These are phyloP conservation scores for Odontothrips loti DNA, from an alignment of 2,888 invertebrate genomes.

Conservation along the genomic window DNA sequence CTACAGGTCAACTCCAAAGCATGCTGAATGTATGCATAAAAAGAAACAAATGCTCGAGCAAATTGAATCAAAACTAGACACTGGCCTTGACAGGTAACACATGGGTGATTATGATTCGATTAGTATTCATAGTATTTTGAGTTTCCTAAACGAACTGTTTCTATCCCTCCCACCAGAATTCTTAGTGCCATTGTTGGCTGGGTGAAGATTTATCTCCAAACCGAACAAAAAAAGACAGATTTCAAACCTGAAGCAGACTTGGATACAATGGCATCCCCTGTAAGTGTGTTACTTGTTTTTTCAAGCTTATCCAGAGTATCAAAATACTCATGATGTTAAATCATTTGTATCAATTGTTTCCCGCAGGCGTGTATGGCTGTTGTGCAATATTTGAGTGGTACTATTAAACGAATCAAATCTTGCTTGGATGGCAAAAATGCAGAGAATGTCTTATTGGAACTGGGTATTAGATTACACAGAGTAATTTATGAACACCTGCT, in stretches of 20 bases:
- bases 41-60: conserved; percentile 82
- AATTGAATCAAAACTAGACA: conserved; percentile 86
- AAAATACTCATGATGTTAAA: conserved; percentile 30
- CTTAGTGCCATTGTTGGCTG: conserved; percentile 85
- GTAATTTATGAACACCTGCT: conserved; percentile 92
- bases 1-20: conserved; percentile 74
- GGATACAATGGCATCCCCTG: conserved; percentile 78
- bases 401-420: conserved; percentile 71
- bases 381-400: conserved; percentile 72
- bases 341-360: conserved; percentile 11
- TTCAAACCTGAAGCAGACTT: conserved; percentile 80
- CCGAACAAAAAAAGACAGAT: conserved; percentile 93
- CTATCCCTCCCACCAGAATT: conserved; percentile 51
- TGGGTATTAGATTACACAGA: conserved; percentile 88
- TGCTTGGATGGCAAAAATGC: conserved; percentile 91
- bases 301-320: conserved; percentile 32
- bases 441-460: conserved; percentile 76
- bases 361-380: conserved; percentile 72
- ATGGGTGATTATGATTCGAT: conserved; percentile 10
- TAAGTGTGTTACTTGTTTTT: conserved; percentile 47
- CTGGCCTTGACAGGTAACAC: conserved; percentile 63
- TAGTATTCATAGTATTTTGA: conserved; percentile 1
- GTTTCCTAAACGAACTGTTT: too few relatives aligned
- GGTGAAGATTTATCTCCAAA: conserved; percentile 82
- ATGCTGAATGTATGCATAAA: conserved; percentile 81